Percentiles rank a stretch among this genome's conserved stretches.
Evolutionary conservation across 2,888 invertebrate genomes (phyloP).

Genomic region (Diarsia dahlii): DNA sequence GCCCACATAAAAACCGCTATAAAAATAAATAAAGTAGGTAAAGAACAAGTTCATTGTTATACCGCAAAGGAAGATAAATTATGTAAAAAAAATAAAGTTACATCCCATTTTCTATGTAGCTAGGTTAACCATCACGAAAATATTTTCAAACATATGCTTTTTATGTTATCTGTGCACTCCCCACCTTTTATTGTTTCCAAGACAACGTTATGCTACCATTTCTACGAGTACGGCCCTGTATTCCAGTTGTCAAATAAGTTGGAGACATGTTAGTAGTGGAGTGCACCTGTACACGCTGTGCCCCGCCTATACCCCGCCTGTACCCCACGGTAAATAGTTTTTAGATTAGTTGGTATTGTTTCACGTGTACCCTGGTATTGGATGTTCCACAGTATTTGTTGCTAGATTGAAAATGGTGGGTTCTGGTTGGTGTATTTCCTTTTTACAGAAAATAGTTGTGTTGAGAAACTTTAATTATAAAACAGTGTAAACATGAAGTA

Average conservation of each 20-base stretch:
- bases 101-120: not conserved
- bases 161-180: not conserved
- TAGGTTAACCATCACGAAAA: not conserved
- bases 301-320: not conserved
- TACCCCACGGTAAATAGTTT: slow-evolving; percentile 62
- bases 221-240: slow-evolving; percentile 50
- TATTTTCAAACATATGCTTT: not conserved
- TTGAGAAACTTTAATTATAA: not conserved
- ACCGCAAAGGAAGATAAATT: not conserved
- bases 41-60: not conserved
- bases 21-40: not conserved
- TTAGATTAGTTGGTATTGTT: slow-evolving; percentile 66
- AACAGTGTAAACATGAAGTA: no score
- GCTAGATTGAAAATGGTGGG: not conserved
- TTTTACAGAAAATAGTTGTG: not conserved
- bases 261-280: slow-evolving; percentile 56
- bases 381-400: slow-evolving; percentile 42
- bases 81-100: not conserved
- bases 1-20: slow-evolving; percentile 2
- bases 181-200: not conserved
- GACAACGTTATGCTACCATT: not conserved
- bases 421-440: not conserved
- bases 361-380: slow-evolving; percentile 46
- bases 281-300: slow-evolving; percentile 55
- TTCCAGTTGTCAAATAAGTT: slow-evolving; percentile 63